Conservation (phyloP, 92 coral and sea anemone species). For the Zoanthus sociatus region DNA sequence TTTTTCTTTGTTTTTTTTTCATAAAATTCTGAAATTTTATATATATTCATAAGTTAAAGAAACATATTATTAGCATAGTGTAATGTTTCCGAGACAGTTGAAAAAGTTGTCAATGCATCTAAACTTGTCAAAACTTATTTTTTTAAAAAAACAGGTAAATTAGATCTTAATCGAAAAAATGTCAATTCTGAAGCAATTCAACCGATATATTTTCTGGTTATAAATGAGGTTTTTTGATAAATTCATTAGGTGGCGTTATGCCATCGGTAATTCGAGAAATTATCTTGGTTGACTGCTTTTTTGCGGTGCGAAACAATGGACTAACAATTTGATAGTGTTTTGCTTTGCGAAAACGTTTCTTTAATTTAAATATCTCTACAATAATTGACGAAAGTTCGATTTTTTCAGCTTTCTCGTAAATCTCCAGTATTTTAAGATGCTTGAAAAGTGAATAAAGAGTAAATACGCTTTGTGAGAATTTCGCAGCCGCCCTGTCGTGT, state of each 20-base stretch:
- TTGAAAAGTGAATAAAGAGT: neutral
- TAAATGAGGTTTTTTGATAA: neutral
- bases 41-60: too few species aligned
- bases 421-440: neutral
- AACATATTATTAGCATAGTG: too few species aligned
- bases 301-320: neutral
- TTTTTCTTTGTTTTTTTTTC: too few species aligned
- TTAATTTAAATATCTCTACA: neutral
- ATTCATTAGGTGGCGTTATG: neutral
- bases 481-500: conserved; percentile 33
- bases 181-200: neutral
- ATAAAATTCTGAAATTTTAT: too few species aligned
- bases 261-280: neutral
- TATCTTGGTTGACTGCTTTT: conserved; percentile 1
- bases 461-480: conserved; percentile 9
- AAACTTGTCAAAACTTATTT: too few species aligned
- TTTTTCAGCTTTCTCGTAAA: neutral
- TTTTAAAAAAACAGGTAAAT: neutral
- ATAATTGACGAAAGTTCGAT: neutral
- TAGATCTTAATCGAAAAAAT: neutral
- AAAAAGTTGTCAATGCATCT: neutral
- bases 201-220: neutral
- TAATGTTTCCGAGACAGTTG: neutral
- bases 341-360: neutral
- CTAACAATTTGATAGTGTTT: neutral